These are phyloP conservation scores for Siderastrea radians DNA, from an alignment of 92 coral and sea anemone genomes.

Conservation along the genomic window DNA sequence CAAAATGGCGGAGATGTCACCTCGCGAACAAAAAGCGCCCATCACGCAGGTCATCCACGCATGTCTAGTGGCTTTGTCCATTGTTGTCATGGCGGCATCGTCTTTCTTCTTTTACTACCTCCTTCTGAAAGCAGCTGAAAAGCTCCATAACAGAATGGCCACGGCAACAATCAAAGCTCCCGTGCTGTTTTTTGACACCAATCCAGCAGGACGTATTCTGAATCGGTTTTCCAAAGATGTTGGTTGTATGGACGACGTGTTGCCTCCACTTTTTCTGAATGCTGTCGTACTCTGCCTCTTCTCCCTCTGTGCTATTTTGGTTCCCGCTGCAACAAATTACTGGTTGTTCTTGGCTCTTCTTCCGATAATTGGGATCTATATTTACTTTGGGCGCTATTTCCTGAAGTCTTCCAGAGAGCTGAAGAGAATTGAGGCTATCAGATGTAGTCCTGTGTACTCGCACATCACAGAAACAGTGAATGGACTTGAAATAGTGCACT, in stretches of 20 bases:
- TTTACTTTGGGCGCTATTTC: conserved; percentile 50
- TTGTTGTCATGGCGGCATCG: not conserved
- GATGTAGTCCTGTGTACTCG: conserved; percentile 78
- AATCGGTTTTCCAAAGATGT: conserved; percentile 12
- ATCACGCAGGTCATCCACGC: conserved; percentile 3
- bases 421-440: conserved; percentile 69
- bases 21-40: not conserved
- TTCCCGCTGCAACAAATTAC: conserved; percentile 48
- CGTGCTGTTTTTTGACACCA: no score
- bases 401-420: conserved; percentile 71
- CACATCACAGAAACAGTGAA: conserved; percentile 75
- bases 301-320: conserved; percentile 32
- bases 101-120: conserved; percentile 5
- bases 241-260: conserved; percentile 20
- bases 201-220: no score
- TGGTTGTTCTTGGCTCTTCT: conserved; percentile 36
- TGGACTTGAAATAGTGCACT: conserved; percentile 70
- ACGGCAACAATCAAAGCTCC: conserved; percentile 19
- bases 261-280: not conserved
- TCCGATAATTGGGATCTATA: conserved; percentile 35
- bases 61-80: conserved; percentile 13
- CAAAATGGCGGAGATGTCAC: conserved; percentile 13
- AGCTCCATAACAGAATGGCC: conserved; percentile 36
- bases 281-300: conserved; percentile 28
- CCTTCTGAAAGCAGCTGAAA: conserved; percentile 17